Evolutionary conservation across 2,888 invertebrate species (phyloP), one percentile per base, ranked within the genome.

Genomic region (Esperia sulphurella): DNA sequence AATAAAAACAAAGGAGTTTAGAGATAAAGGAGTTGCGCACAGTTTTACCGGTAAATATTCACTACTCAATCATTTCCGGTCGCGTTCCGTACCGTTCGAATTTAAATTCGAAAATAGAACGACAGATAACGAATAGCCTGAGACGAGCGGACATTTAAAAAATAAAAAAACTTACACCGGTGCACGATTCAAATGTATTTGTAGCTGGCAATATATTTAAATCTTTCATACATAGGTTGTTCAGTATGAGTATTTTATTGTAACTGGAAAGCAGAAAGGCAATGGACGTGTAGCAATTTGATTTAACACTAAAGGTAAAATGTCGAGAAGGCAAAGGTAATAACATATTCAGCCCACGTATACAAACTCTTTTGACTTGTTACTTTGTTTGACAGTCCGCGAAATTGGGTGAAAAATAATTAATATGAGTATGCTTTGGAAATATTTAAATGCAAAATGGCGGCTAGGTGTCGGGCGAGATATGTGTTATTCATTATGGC

Each of bases 381-480:
- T 72, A 66, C 66, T 66, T 68, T 73, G 71, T 66, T 71, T 76
- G 79, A 78, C 79, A 79, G 71, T 59, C 68, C 71, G 74, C 75
- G 64, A 81, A 82, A 82, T 82, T 80, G 74, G 74, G 68, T 74
- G 73, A 76, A 78, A 77, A 71, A 51, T 74, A 78, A 81, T 81
- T 78, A 79, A 78, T 78, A 70, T 63, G 63, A 54, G 53, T 57
- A 51, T 61, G 55, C 53, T 57, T 61, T 58, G 55, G 52, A 52
- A 62, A 53, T 52, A 50, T 53, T 68, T 61, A 65, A 65, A 67
- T 70, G 60, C 63, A 55, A 60, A 59, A 52, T 54, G 45, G 40
- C 41, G 60, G 63, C 50, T 51, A 51, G 46, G 53, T 58, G 58
- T 53, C 54, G 60, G 58, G 46, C 43, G 58, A 54, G 60, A 52